phyloP scores from a whole-genome alignment of 1,140 invertebrate genomes.

The Solenopsis fugax region DNA sequence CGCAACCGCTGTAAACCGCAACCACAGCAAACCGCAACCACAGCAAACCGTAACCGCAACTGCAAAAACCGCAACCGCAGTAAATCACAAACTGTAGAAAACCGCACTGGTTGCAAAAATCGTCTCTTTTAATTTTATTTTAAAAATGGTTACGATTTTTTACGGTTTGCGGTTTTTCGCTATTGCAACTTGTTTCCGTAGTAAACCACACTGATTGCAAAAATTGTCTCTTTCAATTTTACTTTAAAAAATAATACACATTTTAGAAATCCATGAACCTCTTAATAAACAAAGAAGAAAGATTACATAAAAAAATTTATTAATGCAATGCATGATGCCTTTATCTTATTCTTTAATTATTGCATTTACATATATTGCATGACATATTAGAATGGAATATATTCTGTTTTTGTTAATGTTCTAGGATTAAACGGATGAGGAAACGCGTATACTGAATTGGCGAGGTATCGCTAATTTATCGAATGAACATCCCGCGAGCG shows the following conservation, averaged over 20 bases:
- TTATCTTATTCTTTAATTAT: not conserved
- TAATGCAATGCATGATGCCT: no score
- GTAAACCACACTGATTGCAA: no score
- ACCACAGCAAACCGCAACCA: no score
- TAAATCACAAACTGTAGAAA: no score
- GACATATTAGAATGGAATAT: not conserved
- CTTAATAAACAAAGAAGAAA: not conserved
- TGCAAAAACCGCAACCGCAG: no score
- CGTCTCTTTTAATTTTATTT: not conserved
- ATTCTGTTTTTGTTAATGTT: not conserved
- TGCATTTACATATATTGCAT: not conserved
- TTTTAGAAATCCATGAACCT: not conserved
- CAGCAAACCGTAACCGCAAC: no score
- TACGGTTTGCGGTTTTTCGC: no score
- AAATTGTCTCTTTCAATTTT: no score
- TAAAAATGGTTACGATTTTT: no score
- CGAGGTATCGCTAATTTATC: slow-evolving; percentile 69
- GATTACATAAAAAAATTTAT: not conserved
- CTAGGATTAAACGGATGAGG: not conserved
- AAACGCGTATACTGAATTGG: slow-evolving; percentile 19
- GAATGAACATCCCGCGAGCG: slow-evolving; percentile 61
- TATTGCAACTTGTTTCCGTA: no score
- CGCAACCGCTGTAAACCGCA: no score
- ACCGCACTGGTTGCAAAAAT: no score
- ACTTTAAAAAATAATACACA: not conserved